A percentile compares a stretch with the other conserved stretches of the same genome.
phyloP scores from a whole-genome alignment of 1,140 invertebrate species.

The Leptonema lineaticorne region DNA sequence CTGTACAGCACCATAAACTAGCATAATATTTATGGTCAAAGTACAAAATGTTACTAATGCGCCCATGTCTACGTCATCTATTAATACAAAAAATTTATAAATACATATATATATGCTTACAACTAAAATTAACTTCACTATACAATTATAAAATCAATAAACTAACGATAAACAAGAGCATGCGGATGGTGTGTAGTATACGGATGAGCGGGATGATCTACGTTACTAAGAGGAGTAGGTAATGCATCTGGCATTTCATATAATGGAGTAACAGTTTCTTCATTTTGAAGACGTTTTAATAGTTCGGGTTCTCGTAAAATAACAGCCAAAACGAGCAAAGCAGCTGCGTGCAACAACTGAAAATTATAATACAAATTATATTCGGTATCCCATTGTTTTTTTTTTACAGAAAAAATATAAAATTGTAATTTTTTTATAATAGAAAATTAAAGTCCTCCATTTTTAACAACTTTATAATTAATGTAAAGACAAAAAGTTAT shows the following conservation, averaged over 20 bases:
- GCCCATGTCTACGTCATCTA: conserved; percentile 77
- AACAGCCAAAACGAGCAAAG: conserved; percentile 69
- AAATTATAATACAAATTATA: conserved; percentile 42
- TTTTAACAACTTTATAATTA: too few species aligned
- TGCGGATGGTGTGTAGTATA: conserved; percentile 58
- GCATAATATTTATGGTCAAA: conserved; percentile 74
- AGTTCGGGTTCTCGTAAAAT: conserved; percentile 69
- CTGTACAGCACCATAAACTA: conserved; percentile 80
- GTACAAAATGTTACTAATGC: conserved; percentile 77
- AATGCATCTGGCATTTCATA: conserved; percentile 55
- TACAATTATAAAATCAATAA: conserved; percentile 4
- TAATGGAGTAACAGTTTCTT: conserved; percentile 46
- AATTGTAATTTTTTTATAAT: too few species aligned
- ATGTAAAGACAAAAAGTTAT: too few species aligned
- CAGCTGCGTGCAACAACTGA: conserved; percentile 71
- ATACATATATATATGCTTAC: not conserved
- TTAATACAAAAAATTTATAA: not conserved
- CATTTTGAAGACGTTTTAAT: conserved; percentile 57
- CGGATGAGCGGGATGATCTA: conserved; percentile 60
- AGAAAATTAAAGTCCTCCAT: too few species aligned
- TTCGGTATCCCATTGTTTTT: too few species aligned
- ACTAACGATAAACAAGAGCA: conserved; percentile 62
- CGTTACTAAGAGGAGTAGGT: conserved; percentile 68
- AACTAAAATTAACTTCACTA: conserved; percentile 3
- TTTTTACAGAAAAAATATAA: too few species aligned